Base-by-base conservation (phyloP, 1,140 invertebrate genomes). In the Andricus grossulariae region DNA sequence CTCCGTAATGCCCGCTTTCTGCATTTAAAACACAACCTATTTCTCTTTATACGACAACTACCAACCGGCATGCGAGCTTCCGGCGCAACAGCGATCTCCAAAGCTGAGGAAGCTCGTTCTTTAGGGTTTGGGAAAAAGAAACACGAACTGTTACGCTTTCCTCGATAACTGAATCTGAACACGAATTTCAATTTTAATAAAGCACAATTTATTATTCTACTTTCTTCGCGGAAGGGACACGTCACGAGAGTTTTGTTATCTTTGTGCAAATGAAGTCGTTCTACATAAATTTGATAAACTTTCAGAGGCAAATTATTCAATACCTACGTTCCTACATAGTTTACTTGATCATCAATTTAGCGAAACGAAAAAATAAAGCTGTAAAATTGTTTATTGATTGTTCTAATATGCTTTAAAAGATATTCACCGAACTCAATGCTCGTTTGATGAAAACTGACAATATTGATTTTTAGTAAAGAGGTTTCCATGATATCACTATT, bases 201-300 rank as follows among this genome's bases (percentile, higher is more conserved):
- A 66, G 60, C 60, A 66, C 60, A n/a, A 66, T 66, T 66, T 66
- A 66, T 66, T 66, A 66, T 66, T 66, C 60, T 66, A 6, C 60
- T 16, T 32, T 7, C 12, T 57, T 12, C 39, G 0, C 10, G 10
- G 39, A 45, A 66, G 7, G 39, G 45, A 39, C 39, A 66, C 32
- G n/a, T 21, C 19, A 21, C 19, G 11, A 21, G 55, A 13, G 32
- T 32, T 39, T 25, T 60, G 57, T 45, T 45, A 39, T 66, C 60
- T 66, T 66, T 66, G 60, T 66, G 60, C 60, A 45, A 66, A 66
- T 66, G 60, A 39, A 66, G 60, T 39, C 39, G 57, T 66, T 25
- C 60, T 32, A 66, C 15, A 66, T 66, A 45, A 45, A 45, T 45
- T 66, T 39, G 25, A 39, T 32, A 66, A 25, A 25, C n/a, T 39